Base-by-base conservation (phyloP, 2,888 invertebrate species). In the Magallana nippona region DNA sequence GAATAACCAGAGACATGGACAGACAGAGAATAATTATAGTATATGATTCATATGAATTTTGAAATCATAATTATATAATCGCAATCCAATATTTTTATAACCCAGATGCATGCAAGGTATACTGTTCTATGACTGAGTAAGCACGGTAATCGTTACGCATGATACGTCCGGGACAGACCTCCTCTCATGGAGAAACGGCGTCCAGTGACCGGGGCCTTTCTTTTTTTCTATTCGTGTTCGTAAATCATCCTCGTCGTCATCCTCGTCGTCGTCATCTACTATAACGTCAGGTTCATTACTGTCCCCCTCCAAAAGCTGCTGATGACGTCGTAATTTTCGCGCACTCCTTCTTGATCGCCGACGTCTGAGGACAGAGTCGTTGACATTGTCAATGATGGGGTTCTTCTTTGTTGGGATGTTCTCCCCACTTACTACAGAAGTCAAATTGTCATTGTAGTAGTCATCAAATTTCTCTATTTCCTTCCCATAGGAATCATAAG, bases 141-240 rank as follows among this genome's bases (percentile, higher is more conserved):
- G n/a, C n/a, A n/a, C n/a, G n/a, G n/a, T n/a, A n/a, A n/a, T n/a
- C n/a, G n/a, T n/a, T n/a, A n/a, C n/a, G n/a, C n/a, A n/a, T n/a
- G n/a, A n/a, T n/a, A n/a, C n/a, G n/a, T n/a, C n/a, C n/a, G n/a
- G 27, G 32, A 32, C 78, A 55, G 19, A 78, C 78, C 81, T 62
- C 22, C 81, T 60, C n/a, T 60, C 19, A 19, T 58, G 17, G 2
- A 81, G 55, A 81, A 19, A 62, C 15, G 55, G 55, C 5, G 81
- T 81, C 81, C 81, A 81, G 32, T 81, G 55, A 13, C 81, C 81
- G 10, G 81, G 81, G 11, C 57, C 62, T 11, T 81, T 81, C 32
- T 62, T 81, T 17, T 81, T 44, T 44, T 81, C 81, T n/a, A 81
- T n/a, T 32, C 32, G 44, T 44, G 63, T 5, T 13, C 63, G 32